Conservation (phyloP, 2,888 invertebrate species). For the Brenthis daphne region DNA sequence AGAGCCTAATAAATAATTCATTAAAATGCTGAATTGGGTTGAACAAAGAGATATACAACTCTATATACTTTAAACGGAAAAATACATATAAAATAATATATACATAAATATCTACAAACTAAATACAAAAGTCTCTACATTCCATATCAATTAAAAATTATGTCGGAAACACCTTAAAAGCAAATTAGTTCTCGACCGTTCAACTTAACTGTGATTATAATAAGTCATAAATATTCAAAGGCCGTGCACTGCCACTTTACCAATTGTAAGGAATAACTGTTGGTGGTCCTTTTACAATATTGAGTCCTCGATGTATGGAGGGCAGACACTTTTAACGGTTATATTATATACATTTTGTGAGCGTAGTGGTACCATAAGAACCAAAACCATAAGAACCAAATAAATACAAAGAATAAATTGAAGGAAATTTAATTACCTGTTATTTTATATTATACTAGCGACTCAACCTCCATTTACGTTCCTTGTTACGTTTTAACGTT, state of each 20-base stretch:
- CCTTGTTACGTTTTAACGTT: too few relatives aligned
- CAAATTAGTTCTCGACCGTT: conserved; percentile 22
- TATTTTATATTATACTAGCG: too few relatives aligned
- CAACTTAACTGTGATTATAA: conserved; percentile 27
- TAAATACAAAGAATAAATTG: too few relatives aligned
- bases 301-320: background rate
- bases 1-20: too few relatives aligned
- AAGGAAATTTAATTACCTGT: too few relatives aligned
- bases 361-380: too few relatives aligned
- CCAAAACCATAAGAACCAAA: too few relatives aligned
- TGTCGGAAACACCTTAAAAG: conserved; percentile 23
- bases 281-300: conserved; percentile 18
- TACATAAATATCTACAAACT: background rate
- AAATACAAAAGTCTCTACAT: conserved; percentile 1
- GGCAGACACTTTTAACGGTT: background rate
- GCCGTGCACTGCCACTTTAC: conserved; percentile 7
- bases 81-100: too few relatives aligned
- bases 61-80: too few relatives aligned
- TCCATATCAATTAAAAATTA: conserved; percentile 10
- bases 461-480: too few relatives aligned
- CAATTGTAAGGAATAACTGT: conserved; percentile 19
- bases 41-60: too few relatives aligned
- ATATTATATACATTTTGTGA: background rate
- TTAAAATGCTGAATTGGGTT: too few relatives aligned
- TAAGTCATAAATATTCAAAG: conserved; percentile 34